Percentiles rank a stretch among this genome's conserved stretches.
These are phyloP conservation scores for Sitta europaea DNA, from an alignment of 2,113 vertebrate species.

Conservation along the genomic window DNA sequence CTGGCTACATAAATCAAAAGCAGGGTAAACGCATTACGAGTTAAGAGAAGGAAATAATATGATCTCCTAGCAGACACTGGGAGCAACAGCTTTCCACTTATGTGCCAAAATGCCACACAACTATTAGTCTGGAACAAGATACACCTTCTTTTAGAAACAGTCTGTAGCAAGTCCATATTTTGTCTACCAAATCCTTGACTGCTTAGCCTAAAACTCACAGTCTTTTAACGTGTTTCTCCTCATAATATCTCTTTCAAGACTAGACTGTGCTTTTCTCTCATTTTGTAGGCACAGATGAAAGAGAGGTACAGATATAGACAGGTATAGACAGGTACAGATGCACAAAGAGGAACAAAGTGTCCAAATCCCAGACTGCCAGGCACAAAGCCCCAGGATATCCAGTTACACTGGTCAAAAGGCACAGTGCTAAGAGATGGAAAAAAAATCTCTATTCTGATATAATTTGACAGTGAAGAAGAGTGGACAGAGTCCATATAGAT, in stretches of 20 bases:
- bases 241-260: not conserved
- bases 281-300: not conserved
- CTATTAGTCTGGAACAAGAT: not conserved
- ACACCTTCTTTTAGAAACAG: not conserved
- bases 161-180: not conserved
- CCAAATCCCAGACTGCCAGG: not conserved
- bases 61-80: constrained; percentile 6
- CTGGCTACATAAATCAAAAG: constrained; percentile 51
- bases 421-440: not conserved
- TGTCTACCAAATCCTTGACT: not conserved
- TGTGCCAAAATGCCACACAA: not conserved
- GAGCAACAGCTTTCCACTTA: not conserved
- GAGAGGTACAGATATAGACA: not conserved
- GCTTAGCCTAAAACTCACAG: not conserved
- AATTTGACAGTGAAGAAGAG: constrained; percentile 36
- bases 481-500: constrained; percentile 7
- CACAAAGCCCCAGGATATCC: not conserved
- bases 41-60: constrained; percentile 30
- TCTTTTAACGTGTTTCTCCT: not conserved
- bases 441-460: not conserved
- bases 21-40: not conserved
- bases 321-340: not conserved
- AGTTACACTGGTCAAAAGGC: not conserved
- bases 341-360: not conserved
- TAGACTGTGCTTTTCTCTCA: not conserved